Base-by-base conservation (phyloP, 2,113 vertebrate genomes). In the Chaenogobius annularis region DNA sequence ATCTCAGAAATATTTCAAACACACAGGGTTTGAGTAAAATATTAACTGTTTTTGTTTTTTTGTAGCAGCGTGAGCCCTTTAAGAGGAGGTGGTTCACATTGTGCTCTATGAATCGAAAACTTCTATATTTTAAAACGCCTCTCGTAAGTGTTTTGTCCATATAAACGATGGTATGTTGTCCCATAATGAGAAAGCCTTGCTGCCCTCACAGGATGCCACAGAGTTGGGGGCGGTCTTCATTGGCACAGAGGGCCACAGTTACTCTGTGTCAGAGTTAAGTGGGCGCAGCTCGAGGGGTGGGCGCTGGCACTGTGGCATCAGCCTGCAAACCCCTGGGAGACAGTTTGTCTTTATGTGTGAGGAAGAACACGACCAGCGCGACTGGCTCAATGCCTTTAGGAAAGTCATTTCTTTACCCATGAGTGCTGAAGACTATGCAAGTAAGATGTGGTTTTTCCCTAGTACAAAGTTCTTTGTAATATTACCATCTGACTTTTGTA, bases 1-100 rank as follows among this genome's bases (percentile, higher is more conserved):
- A 0, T 5, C n/a, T 20, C 66, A 22, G 31, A 35, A 37, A 62
- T 55, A 43, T 64, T 37, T n/a, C 5, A 23, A 14, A 9, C 58
- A 61, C 35, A 46, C 12, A 2, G 9, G 10, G 44, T 46, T 46
- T 46, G 9, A 46, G 44, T 13, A 7, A 46, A 10, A 46, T 12
- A 12, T 7, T 46, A 46, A 46, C 37, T 3, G 5, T 4, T 20
- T 6, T 23, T 5, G 9, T 68, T 5, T 23, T 7, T 79, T 74
- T 84, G 77, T 84, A 98, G 96, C 95, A 96, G 66, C 93, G 92
- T 70, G 97, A 99, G 84, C 85, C 94, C 37, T 99, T 99, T 82
- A 97, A 94, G 90, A 92, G 93, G 81, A 93, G 96, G 59, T 99
- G 97, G 97, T 99, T 98, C 67, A 93, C 90, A 26, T 85, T 99